Base-by-base conservation (phyloP, 2,113 vertebrate genomes). In the Eurypyga helias region DNA sequence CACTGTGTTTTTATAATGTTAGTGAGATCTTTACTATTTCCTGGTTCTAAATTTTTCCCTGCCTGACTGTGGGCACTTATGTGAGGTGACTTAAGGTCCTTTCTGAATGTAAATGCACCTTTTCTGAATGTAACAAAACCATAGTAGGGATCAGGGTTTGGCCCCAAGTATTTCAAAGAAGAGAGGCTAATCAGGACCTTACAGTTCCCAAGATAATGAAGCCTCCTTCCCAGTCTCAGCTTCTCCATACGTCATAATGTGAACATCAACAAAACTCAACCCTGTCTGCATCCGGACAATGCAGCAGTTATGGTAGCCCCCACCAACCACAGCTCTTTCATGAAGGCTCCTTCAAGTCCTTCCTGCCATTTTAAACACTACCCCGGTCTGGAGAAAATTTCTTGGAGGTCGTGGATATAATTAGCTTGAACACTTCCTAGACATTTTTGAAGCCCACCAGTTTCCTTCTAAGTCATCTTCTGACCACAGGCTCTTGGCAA, bases 91-190 rank as follows among this genome's bases (percentile, higher is more conserved):
- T 12, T 41, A 36, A 51, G 45, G 58, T 36, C 14, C 6, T 61
- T 71, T n/a, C 45, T 55, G 36, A 24, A 18, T 61, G 33, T 1
- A 4, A 6, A 2, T 17, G 14, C 11, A 31, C 9, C 11, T 71
- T 83, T 46, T 34, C 20, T 33, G 20, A 64, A n/a, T 28, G 16
- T 11, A 36, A 43, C 19, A 7, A 83, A 64, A 23, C 33, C 8
- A 6, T 1, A 65, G 13, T 1, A 61, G 3, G 16, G 31, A 9
- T 20, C 36, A 49, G 34, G 13, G 14, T 48, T 57, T 51, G 15
- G 2, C 21, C 31, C 17, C 0, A 0, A 36, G 14, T 21, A 7
- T 11, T 85, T 71, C 31, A 49, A 75, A 71, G 9, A 24, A 75
- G 54, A 61, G 46, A 58, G 3, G 7, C 1, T 24, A 62, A 54